These are phyloP conservation scores for Indri indri DNA, from an alignment of 2,113 vertebrate species.

Conservation along the genomic window DNA sequence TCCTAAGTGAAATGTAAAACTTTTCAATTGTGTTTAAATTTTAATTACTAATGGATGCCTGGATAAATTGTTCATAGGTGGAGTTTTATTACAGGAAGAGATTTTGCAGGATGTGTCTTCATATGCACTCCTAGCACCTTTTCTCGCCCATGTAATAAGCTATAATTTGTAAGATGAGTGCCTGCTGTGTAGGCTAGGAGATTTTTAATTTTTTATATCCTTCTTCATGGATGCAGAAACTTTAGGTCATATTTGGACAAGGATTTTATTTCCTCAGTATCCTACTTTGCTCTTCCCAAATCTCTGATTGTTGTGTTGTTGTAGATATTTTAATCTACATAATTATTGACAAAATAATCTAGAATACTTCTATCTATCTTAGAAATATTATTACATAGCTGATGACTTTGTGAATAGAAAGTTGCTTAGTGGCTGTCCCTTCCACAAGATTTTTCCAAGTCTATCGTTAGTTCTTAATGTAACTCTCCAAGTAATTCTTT, in stretches of 20 bases:
- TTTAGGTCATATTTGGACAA: conserved; percentile 18
- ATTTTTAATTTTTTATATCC: background rate
- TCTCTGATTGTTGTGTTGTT: background rate
- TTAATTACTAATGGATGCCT: conserved; percentile 34
- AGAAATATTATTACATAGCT: conserved; percentile 13
- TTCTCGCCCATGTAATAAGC: background rate
- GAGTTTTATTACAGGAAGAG: conserved; percentile 34
- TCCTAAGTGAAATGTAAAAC: conserved; percentile 42
- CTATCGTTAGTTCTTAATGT: background rate
- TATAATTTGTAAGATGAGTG: background rate
- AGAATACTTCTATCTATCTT: background rate
- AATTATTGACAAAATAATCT: background rate
- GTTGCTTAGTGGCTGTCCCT: conserved; percentile 7
- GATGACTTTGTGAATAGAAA: conserved; percentile 39
- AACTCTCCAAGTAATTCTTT: background rate
- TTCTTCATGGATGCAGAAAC: background rate
- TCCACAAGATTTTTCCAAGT: background rate
- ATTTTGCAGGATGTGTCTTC: background rate
- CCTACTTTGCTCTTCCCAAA: background rate
- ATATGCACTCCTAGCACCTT: background rate
- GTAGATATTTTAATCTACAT: background rate
- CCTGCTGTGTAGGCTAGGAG: background rate
- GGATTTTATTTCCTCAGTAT: conserved; percentile 37
- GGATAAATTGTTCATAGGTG: background rate
- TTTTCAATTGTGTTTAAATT: conserved; percentile 19